These are phyloP conservation scores for Ennomos fuscantarius DNA, from an alignment of 2,888 invertebrate species.

Conservation along the genomic window DNA sequence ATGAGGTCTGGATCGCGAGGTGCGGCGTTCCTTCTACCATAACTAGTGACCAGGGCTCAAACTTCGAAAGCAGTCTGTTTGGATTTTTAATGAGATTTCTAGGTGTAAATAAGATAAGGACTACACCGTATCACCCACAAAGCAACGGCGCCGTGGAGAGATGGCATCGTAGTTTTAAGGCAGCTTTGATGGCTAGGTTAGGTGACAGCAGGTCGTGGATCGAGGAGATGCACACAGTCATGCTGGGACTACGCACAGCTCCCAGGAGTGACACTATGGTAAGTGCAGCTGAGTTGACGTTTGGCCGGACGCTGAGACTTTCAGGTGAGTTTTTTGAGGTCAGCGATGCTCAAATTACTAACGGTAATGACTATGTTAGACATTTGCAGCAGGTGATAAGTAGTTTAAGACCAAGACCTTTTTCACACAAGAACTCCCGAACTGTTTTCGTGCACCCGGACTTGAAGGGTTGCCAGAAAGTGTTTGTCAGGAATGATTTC, in stretches of 20 bases:
- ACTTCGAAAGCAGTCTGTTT: conserved; percentile 18
- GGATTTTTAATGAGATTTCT: conserved; percentile 15
- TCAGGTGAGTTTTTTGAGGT: background rate
- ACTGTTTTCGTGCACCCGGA: too few species aligned
- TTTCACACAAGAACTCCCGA: too few species aligned
- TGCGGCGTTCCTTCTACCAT: conserved; percentile 8
- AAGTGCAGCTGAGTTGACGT: conserved; percentile 5
- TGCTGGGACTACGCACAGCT: conserved; percentile 6
- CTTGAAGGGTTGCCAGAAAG: too few species aligned
- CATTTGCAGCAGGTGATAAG: background rate
- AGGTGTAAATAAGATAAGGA: conserved; percentile 32
- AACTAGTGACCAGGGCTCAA: conserved; percentile 36
- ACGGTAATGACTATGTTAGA: background rate
- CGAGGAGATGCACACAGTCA: conserved; percentile 7
- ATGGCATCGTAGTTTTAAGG: conserved; percentile 39
- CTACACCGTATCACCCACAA: conserved; percentile 40
- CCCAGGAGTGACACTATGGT: background rate
- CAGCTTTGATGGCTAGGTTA: conserved; percentile 20
- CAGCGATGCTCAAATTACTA: background rate
- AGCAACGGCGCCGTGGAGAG: conserved; percentile 39
- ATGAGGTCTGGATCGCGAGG: conserved; percentile 3
- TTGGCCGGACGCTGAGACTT: background rate
- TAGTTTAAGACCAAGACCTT: background rate
- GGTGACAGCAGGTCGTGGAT: conserved; percentile 3
- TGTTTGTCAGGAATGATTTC: too few species aligned